phyloP scores from a whole-genome alignment of 2,888 invertebrate genomes.

The Odontocolon sp. region DNA sequence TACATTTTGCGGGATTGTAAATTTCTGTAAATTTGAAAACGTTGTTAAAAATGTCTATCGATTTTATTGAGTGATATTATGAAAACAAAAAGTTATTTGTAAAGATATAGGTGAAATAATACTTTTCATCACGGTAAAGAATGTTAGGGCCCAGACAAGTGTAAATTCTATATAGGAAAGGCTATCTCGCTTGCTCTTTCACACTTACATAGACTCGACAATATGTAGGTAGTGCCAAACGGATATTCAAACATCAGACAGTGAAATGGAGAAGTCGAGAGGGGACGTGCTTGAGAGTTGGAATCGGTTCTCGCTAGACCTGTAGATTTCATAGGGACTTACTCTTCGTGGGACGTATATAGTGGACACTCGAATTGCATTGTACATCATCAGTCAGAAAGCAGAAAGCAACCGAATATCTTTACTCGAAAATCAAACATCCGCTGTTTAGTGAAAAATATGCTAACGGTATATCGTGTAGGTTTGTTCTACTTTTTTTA shows the following conservation, averaged over 20 bases:
- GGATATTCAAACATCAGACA: constrained; percentile 41
- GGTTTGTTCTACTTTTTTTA: constrained; percentile 1
- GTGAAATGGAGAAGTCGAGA: neutral
- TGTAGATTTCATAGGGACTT: neutral
- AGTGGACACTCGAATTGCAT: constrained; percentile 4
- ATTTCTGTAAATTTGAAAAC: no score
- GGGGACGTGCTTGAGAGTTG: neutral
- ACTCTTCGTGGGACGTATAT: constrained; percentile 9
- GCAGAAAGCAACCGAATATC: constrained; percentile 2
- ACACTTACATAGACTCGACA: constrained; percentile 5
- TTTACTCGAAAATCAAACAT: constrained; percentile 25
- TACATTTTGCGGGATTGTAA: no score
- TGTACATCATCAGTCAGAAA: constrained; percentile 12
- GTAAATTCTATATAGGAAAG: constrained; percentile 28
- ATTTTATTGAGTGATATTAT: no score
- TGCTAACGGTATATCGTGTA: constrained; percentile 2
- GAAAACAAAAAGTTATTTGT: no score
- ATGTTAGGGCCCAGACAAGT: constrained; percentile 24
- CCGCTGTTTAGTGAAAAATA: neutral
- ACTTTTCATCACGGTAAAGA: constrained; percentile 26
- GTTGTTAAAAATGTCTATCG: no score
- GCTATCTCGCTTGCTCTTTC: constrained; percentile 16
- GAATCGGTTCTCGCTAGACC: constrained; percentile 13
- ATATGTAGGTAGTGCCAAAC: constrained; percentile 45
- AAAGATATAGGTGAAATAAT: neutral